Evolutionary conservation across 1,140 invertebrate species (phyloP), one percentile per base, ranked within the genome.

Genomic region (Drosophila pachea): DNA sequence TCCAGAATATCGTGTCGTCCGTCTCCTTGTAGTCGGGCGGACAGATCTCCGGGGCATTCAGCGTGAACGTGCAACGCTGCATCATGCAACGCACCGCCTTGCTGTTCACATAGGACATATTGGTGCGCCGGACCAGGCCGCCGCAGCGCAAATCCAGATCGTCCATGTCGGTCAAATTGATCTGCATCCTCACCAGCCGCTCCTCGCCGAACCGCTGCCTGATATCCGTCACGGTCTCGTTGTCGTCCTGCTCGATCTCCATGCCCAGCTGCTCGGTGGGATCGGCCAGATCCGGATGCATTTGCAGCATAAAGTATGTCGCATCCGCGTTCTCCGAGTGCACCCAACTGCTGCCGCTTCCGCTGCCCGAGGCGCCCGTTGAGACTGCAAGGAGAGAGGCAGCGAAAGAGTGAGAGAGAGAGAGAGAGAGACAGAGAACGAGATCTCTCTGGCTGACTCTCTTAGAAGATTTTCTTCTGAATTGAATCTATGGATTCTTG

Each of bases 1-100:
- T 91, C 92, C 94, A 95, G 78, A 95, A 95, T 9, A 94, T 94
- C 58, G 92, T 92, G 70, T 94, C 92, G 65, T 94, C 93, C 58
- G 92, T 93, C 73, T 94, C 92, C 82, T 93, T 93, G 76, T 93
- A 94, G 82, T 94, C 93, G 2, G 94, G 94, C 12, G 94, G 93
- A 83, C 94, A 95, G 31, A 94, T 92, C 74, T 94, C 93, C 8
- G 94, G 93, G 12, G 93, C 94, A 68, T 93, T 93, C 78, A 91
- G 89, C 74, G 76, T 76, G 11, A 90, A 89, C 5, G 92, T 91
- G 86, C 94, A 94, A 83, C 93, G 93, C 78, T 94, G 93, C 32
- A 94, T 91, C 91, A 94, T 94, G 74, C 94, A 94, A 61, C 92
- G 91, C 0, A 91, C 90, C 11, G 92, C 91, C 16, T 91, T 90